These are phyloP conservation scores for Pomatostomus ruficeps DNA, from an alignment of 2,113 vertebrate genomes.

Conservation along the genomic window DNA sequence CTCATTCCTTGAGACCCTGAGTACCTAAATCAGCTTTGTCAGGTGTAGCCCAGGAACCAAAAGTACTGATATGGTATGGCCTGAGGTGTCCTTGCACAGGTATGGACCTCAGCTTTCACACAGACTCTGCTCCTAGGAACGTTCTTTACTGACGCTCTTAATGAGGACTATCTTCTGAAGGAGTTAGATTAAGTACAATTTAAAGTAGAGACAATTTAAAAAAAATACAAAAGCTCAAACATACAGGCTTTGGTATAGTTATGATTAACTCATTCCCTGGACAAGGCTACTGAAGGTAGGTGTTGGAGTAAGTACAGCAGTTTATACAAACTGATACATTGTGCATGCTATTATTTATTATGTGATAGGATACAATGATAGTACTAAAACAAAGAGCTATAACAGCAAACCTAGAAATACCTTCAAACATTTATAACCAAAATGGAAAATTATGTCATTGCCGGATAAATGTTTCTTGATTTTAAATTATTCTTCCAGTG, in stretches of 20 bases:
- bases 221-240: not conserved
- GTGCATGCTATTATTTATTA: not conserved
- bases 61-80: not conserved
- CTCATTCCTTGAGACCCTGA: not conserved
- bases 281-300: not conserved
- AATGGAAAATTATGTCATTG: not conserved
- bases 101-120: not conserved
- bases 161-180: not conserved
- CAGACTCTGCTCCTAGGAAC: not conserved
- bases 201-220: not conserved
- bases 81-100: not conserved
- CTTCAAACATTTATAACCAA: not conserved
- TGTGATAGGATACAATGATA: not conserved
- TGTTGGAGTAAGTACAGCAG: not conserved
- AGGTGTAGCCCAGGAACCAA: not conserved
- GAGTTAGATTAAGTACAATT: not conserved
- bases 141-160: not conserved
- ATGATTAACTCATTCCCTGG: not conserved
- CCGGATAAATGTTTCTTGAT: not conserved
- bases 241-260: not conserved
- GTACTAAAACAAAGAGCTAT: not conserved
- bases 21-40: not conserved
- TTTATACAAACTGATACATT: not conserved
- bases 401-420: not conserved
- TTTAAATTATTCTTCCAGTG: slow-evolving; percentile 24